phyloP scores from a whole-genome alignment of 1,140 invertebrate genomes.

The Phymorhynchus buccinoides region DNA sequence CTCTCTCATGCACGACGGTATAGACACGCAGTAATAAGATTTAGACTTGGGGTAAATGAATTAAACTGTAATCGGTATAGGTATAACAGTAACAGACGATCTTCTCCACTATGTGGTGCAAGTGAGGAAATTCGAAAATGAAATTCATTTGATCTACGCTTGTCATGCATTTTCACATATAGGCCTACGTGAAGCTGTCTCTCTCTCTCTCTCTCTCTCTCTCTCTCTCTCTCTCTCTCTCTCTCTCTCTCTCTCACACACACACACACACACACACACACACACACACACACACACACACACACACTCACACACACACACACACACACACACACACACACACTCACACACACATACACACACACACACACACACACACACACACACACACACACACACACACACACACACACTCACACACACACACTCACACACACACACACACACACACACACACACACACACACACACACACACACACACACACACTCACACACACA shows the following conservation, averaged over 20 bases:
- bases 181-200: too few relatives aligned
- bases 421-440: background rate
- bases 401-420: background rate
- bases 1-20: too few relatives aligned
- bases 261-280: background rate
- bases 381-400: slow-evolving; percentile 4
- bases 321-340: slow-evolving; percentile 24
- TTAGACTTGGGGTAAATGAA: too few relatives aligned
- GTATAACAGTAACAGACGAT: too few relatives aligned
- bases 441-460: background rate
- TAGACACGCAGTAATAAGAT: too few relatives aligned
- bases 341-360: slow-evolving; percentile 21
- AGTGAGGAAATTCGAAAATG: background rate
- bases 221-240: too few relatives aligned
- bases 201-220: background rate
- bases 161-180: background rate
- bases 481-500: background rate
- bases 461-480: background rate
- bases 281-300: background rate
- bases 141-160: too few relatives aligned
- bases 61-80: too few relatives aligned
- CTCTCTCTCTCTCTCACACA: too few relatives aligned
- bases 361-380: background rate
- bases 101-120: background rate
- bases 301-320: background rate